Evolutionary conservation across 2,888 invertebrate genomes (phyloP).

Genomic region (Maniola hyperantus): DNA sequence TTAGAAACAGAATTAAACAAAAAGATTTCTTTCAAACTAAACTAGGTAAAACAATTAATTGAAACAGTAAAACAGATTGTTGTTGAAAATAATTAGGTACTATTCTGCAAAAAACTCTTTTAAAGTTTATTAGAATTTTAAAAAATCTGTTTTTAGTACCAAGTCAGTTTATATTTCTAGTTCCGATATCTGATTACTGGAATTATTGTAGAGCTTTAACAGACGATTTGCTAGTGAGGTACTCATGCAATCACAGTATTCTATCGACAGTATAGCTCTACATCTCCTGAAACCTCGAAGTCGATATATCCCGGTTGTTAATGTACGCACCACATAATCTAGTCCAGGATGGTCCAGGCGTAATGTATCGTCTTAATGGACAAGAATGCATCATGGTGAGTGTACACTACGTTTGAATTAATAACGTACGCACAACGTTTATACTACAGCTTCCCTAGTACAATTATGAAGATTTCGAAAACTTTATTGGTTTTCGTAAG

Average conservation of each 20-base stretch:
- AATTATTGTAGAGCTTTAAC: too few relatives aligned
- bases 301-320: slow-evolving; percentile 27
- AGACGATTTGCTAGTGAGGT: background rate
- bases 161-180: too few relatives aligned
- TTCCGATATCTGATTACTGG: too few relatives aligned
- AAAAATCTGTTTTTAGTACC: too few relatives aligned
- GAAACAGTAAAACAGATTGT: too few relatives aligned
- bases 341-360: slow-evolving; percentile 21
- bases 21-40: too few relatives aligned
- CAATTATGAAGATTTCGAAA: background rate
- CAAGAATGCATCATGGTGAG: slow-evolving; percentile 32
- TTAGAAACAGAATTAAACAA: too few relatives aligned
- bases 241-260: background rate
- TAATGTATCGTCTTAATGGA: slow-evolving; percentile 31
- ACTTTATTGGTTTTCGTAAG: background rate
- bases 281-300: background rate
- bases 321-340: slow-evolving; percentile 28
- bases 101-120: too few relatives aligned
- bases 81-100: too few relatives aligned
- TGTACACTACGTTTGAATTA: slow-evolving; percentile 4
- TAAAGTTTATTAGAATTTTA: too few relatives aligned
- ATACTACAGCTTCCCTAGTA: background rate
- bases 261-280: background rate
- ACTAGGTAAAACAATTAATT: too few relatives aligned
- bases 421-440: background rate